These are phyloP conservation scores for Luperina nickerlii DNA, from an alignment of 2,888 invertebrate genomes.

Conservation along the genomic window DNA sequence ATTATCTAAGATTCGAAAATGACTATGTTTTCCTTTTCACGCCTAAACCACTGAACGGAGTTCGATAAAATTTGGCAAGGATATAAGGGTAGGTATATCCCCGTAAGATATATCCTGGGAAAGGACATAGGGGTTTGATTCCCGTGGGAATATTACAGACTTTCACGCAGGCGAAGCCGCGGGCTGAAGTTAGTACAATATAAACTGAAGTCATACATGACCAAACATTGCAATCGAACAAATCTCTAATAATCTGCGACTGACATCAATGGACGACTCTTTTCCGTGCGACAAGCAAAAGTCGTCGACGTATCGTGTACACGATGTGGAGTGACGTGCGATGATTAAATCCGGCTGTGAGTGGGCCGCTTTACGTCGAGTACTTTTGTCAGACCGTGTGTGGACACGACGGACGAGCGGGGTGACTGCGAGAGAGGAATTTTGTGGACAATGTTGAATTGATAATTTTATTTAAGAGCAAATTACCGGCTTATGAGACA, in stretches of 20 bases:
- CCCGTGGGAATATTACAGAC: too few species aligned
- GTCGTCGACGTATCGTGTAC: slow-evolving; percentile 28
- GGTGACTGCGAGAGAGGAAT: slow-evolving; percentile 33
- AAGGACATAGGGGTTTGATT: too few species aligned
- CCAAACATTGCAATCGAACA: slow-evolving; percentile 7
- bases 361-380: slow-evolving; percentile 63
- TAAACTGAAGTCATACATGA: neutral
- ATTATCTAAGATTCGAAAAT: too few species aligned
- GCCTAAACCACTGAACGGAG: too few species aligned
- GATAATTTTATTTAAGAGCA: neutral
- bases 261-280: slow-evolving; percentile 49
- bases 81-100: too few species aligned
- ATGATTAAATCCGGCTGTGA: slow-evolving; percentile 67
- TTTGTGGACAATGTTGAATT: neutral
- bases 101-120: too few species aligned
- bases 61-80: too few species aligned
- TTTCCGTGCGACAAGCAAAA: slow-evolving; percentile 44
- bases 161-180: too few species aligned
- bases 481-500: neutral
- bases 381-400: slow-evolving; percentile 65
- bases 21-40: too few species aligned
- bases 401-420: slow-evolving; percentile 54
- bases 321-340: slow-evolving; percentile 53
- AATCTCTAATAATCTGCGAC: slow-evolving; percentile 28
- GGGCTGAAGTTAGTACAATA: too few species aligned